Evolutionary conservation across 2,797 vertebrate species (phyloP), one percentile per base, ranked within the genome.

Genomic region (Gouania willdenowi): DNA sequence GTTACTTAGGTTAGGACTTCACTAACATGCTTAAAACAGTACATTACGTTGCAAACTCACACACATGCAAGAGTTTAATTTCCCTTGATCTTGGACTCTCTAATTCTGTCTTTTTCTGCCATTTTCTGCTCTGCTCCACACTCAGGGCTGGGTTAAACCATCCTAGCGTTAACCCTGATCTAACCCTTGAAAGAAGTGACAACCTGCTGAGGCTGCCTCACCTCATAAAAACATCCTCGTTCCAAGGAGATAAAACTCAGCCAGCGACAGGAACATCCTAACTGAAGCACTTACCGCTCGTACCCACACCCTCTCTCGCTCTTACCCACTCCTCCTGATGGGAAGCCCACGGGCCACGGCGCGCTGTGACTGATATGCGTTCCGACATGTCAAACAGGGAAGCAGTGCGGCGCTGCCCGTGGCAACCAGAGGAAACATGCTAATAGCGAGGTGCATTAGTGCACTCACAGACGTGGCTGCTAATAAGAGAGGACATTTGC

Each of bases 371-470:
- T 75, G 71, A 82, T 76, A 88, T 84, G 59, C 49, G 40, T 81
- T 62, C 58, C 87, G 88, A 87, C 86, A 83, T 43, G 70, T 61
- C 53, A 57, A 78, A 58, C 45, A 26, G 58, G 49, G 64, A 8
- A 8, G 61, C 69, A 72, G 71, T 19, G 48, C 48, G 40, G 66
- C 69, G 71, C 79, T 71, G 83, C 87, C 87, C 61, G 66, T 87
- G 83, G 86, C 86, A 75, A 83, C 75, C 77, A 65, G 75, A 62
- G 78, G 75, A 70, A 84, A 87, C 83, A 88, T 85, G 82, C 74
- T 87, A 88, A 90, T 88, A 83, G 76, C 63, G 66, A 83, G 71
- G 71, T 83, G 82, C 86, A 87, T 88, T 88, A 89, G 82, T 75
- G 82, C 79, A 79, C 66, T 86, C 79, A 79, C 29, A 55, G 71